phyloP scores from a whole-genome alignment of 2,888 invertebrate genomes.

The Dolichomitus sp. region DNA sequence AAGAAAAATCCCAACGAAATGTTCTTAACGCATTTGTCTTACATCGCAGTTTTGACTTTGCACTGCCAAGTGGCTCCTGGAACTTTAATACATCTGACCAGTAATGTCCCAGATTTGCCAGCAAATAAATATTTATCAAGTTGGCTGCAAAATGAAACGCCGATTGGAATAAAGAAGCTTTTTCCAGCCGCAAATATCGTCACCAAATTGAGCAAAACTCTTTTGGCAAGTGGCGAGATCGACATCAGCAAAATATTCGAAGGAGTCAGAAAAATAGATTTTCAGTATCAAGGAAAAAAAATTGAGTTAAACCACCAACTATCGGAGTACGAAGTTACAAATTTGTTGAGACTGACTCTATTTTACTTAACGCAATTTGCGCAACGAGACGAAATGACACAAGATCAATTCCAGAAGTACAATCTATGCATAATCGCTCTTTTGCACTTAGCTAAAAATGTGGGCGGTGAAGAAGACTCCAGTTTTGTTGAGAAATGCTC shows the following conservation, averaged over 20 bases:
- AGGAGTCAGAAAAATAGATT: constrained; percentile 65
- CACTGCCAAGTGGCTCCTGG: constrained; percentile 88
- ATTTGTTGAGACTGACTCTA: constrained; percentile 74
- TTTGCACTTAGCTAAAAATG: constrained; percentile 74
- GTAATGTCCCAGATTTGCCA: constrained; percentile 85
- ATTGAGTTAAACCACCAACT: constrained; percentile 66
- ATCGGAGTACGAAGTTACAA: constrained; percentile 46
- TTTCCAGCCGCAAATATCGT: constrained; percentile 82
- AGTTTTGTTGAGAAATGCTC: constrained; percentile 75
- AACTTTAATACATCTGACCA: constrained; percentile 87
- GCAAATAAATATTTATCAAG: constrained; percentile 87
- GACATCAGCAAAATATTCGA: constrained; percentile 83
- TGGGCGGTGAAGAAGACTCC: constrained; percentile 55
- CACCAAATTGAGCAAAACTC: constrained; percentile 85
- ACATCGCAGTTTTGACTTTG: constrained; percentile 87
- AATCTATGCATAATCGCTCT: constrained; percentile 74
- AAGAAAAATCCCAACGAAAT: constrained; percentile 78
- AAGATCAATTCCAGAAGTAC: constrained; percentile 72
- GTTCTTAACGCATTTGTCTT: constrained; percentile 72
- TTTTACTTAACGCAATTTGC: constrained; percentile 81
- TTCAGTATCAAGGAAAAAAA: constrained; percentile 69
- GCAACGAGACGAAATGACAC: constrained; percentile 70
- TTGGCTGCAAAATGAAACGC: constrained; percentile 86
- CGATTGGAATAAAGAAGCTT: constrained; percentile 83
- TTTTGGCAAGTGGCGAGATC: constrained; percentile 84